phyloP scores from a whole-genome alignment of 2,113 vertebrate species.

The Centrocercus urophasianus region DNA sequence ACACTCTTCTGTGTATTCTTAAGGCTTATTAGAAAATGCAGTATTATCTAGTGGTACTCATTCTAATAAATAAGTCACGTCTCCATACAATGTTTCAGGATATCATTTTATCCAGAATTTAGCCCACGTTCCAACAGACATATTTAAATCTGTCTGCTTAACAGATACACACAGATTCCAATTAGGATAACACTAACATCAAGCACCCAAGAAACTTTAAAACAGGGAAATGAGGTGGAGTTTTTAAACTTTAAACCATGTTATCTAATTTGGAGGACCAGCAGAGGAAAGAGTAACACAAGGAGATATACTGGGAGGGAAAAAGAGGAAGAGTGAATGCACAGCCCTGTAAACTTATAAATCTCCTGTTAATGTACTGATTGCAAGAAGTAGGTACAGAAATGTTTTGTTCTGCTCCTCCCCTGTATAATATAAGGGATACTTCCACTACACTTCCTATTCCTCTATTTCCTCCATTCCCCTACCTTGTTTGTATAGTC shows the following conservation, averaged over 20 bases:
- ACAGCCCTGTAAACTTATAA: neutral
- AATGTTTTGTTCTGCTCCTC: neutral
- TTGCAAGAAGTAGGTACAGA: neutral
- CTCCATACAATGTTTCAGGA: neutral
- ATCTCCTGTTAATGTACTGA: accelerated
- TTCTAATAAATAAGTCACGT: neutral
- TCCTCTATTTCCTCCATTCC: neutral
- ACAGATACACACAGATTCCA: neutral
- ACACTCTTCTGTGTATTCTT: neutral
- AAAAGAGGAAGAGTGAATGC: neutral
- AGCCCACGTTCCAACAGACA: neutral
- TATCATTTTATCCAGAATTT: neutral
- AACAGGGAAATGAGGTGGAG: neutral
- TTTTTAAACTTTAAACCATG: neutral
- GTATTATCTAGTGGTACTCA: neutral
- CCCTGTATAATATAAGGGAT: neutral
- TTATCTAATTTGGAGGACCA: neutral
- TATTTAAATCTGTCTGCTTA: neutral
- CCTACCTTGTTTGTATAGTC: neutral
- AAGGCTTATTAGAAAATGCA: neutral
- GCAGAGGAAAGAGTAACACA: neutral
- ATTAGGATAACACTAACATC: neutral
- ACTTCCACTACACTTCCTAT: neutral
- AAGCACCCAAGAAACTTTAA: neutral
- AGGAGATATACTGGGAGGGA: neutral